These are phyloP conservation scores for Alexandromys fortis DNA, from an alignment of 2,113 vertebrate species.

Conservation along the genomic window DNA sequence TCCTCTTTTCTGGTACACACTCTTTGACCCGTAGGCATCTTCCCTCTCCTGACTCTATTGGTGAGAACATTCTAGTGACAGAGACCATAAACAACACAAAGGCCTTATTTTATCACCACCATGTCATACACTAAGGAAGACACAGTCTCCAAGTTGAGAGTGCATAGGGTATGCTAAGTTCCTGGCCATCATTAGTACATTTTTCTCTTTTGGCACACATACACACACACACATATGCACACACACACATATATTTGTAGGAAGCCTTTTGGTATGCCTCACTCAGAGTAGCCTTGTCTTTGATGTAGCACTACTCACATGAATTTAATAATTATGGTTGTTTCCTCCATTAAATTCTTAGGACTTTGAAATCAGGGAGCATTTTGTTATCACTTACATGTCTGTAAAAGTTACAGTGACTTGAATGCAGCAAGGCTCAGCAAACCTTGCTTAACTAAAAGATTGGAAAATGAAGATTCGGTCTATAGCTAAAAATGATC, in stretches of 20 bases:
- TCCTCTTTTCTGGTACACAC: not conserved
- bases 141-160: not conserved
- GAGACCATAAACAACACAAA: not conserved
- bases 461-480: conserved; percentile 33
- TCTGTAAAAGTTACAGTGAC: not conserved
- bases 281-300: not conserved
- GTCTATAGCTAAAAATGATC: conserved; percentile 19
- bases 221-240: too few species aligned
- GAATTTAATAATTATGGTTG: conserved; percentile 18
- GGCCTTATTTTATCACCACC: not conserved
- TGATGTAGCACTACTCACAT: not conserved
- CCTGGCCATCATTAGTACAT: not conserved
- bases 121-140: not conserved
- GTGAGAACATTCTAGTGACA: not conserved
- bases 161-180: not conserved
- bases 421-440: not conserved
- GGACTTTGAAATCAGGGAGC: not conserved
- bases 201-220: too few species aligned
- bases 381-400: conserved; percentile 8
- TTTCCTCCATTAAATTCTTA: not conserved
- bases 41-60: not conserved
- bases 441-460: conserved; percentile 36
- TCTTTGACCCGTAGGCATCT: rapidly evolving
- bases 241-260: not conserved
- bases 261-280: not conserved